A percentile compares a stretch with the other conserved stretches of the same genome.
phyloP scores from a whole-genome alignment of 2,113 vertebrate genomes.

The Serinus canaria region DNA sequence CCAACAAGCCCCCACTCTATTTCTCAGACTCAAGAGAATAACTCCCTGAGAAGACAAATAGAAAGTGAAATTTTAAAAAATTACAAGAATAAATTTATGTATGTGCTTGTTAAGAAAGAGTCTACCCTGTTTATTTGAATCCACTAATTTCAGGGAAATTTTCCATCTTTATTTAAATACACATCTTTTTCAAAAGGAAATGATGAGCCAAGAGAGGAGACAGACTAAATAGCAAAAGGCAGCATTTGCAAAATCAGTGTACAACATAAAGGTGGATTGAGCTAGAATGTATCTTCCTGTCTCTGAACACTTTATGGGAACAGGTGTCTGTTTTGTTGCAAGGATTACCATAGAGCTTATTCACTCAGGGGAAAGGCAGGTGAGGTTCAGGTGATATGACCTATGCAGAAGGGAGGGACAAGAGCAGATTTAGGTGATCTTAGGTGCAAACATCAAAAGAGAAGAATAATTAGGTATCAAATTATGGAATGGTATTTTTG shows the following conservation, averaged over 20 bases:
- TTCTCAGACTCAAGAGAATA: not conserved
- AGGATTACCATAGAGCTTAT: not conserved
- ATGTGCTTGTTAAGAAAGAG: not conserved
- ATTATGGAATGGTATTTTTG: not conserved
- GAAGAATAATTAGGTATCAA: not conserved
- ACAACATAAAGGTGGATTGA: not conserved
- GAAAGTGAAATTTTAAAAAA: not conserved
- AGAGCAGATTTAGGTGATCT: not conserved
- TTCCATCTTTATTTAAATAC: not conserved
- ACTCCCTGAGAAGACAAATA: not conserved
- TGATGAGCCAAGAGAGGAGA: not conserved
- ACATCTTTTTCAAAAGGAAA: not conserved
- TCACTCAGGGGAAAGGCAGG: not conserved
- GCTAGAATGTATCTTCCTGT: not conserved
- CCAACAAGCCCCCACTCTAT: not conserved
- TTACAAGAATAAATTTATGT: not conserved
- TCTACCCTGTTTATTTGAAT: not conserved
- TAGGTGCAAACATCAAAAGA: not conserved
- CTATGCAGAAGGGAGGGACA: not conserved
- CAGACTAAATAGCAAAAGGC: not conserved
- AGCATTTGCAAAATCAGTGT: not conserved
- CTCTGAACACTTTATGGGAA: not conserved
- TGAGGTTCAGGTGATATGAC: not conserved
- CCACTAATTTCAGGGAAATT: not conserved
- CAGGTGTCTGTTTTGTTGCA: not conserved